Conservation (phyloP, 1,140 invertebrate genomes). For the Limonius californicus region DNA sequence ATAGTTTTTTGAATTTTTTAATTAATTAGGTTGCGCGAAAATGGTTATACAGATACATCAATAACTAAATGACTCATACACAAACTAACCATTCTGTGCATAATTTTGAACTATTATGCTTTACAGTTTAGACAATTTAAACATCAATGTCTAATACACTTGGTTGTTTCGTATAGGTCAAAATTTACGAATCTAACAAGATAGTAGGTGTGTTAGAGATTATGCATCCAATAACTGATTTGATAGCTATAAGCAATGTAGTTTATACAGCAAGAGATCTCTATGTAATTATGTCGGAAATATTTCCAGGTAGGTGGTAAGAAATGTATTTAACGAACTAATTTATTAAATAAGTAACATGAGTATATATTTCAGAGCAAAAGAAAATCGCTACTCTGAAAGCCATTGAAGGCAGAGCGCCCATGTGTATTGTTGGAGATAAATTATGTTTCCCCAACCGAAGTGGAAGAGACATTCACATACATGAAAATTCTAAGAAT, state of each 20-base stretch:
- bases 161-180: neutral
- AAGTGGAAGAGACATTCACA: conserved; percentile 43
- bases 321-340: too few species aligned
- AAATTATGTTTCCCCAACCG: conserved; percentile 42
- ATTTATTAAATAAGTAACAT: too few species aligned
- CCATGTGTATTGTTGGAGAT: conserved; percentile 39
- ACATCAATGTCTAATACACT: too few species aligned
- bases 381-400: conserved; percentile 28
- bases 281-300: conserved; percentile 48
- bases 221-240: conserved; percentile 45
- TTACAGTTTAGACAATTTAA: too few species aligned
- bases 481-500: conserved; percentile 39
- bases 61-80: too few species aligned
- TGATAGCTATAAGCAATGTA: conserved; percentile 42
- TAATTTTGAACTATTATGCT: too few species aligned
- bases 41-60: too few species aligned
- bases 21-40: too few species aligned
- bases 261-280: conserved; percentile 48
- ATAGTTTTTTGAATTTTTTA: too few species aligned
- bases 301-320: neutral
- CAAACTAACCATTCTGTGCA: too few species aligned
- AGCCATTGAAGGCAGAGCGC: conserved; percentile 44
- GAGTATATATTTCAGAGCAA: neutral
- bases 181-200: neutral
- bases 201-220: neutral